phyloP scores from a whole-genome alignment of 2,888 invertebrate species.

The Leucozona laternaria region DNA sequence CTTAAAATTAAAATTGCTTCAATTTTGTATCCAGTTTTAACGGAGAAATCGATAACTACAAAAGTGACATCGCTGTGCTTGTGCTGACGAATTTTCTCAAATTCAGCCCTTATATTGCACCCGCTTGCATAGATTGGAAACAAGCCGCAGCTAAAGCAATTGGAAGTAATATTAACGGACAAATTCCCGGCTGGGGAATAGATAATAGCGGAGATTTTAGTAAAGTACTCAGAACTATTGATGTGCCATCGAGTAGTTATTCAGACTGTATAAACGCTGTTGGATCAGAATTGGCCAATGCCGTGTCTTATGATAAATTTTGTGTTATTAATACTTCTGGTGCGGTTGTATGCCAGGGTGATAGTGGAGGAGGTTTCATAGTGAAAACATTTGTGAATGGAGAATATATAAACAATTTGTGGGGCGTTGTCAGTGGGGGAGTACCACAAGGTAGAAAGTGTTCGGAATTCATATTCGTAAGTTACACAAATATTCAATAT shows the following conservation, averaged over 20 bases:
- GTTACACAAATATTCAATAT: conserved; percentile 75
- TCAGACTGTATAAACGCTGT: conserved; percentile 71
- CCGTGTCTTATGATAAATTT: conserved; percentile 80
- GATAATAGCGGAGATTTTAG: conserved; percentile 55
- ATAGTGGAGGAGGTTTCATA: conserved; percentile 79
- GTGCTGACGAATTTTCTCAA: conserved; percentile 78
- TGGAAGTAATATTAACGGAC: conserved; percentile 41
- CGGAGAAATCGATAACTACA: conserved; percentile 76
- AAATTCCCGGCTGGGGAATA: conserved; percentile 77
- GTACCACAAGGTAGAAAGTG: conserved; percentile 39
- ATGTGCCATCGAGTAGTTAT: conserved; percentile 71
- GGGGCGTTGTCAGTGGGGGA: conserved; percentile 79
- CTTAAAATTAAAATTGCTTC: too few species aligned
- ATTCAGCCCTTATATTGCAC: conserved; percentile 80
- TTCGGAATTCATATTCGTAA: conserved; percentile 45
- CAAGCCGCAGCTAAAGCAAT: conserved; percentile 55
- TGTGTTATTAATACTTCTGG: conserved; percentile 78
- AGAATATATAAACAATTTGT: conserved; percentile 73
- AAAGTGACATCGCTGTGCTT: conserved; percentile 81
- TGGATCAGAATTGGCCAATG: conserved; percentile 55
- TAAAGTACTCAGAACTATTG: conserved; percentile 66
- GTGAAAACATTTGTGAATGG: conserved; percentile 40
- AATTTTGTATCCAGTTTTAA: too few species aligned
- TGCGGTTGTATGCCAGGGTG: conserved; percentile 77
- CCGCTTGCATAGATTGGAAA: conserved; percentile 80